A percentile compares a stretch with the other conserved stretches of the same genome.
Conservation (phyloP, 2,797 vertebrate genomes). For the Coluber constrictor region DNA sequence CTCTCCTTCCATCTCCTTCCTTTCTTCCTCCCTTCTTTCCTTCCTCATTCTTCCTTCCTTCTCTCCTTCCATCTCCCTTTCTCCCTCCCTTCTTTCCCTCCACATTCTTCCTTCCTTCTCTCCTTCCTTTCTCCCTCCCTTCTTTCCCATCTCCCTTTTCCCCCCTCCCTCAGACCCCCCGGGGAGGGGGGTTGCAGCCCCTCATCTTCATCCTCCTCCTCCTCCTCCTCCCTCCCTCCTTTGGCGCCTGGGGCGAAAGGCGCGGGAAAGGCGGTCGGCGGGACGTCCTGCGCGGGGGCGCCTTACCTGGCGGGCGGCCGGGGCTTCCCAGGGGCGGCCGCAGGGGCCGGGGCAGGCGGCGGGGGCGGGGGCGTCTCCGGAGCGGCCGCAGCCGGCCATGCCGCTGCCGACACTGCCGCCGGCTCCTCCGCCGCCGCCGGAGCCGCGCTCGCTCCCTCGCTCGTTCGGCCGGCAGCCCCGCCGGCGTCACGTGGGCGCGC, state of each 20-base stretch:
- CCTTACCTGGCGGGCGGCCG: constrained; percentile 92
- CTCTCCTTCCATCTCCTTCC: no score
- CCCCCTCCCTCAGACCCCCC: no score
- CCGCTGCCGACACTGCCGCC: constrained; percentile 2
- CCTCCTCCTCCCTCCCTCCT: no score
- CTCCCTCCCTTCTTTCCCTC: no score
- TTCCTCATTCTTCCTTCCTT: no score
- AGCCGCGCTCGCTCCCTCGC: constrained; percentile 48
- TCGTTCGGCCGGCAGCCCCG: constrained; percentile 39
- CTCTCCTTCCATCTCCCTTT: no score
- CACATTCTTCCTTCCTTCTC: no score
- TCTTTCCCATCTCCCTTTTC: no score
- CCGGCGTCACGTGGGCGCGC: constrained; percentile 69
- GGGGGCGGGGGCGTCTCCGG: constrained; percentile 79
- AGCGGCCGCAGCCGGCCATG: constrained; percentile 88
- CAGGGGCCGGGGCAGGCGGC: constrained; percentile 74
- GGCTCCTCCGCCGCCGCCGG: constrained; percentile 57
- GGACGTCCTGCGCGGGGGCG: neutral
- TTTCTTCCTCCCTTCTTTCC: no score
- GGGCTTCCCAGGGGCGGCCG: constrained; percentile 88
- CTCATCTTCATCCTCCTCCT: no score
- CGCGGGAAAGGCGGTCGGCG: neutral
- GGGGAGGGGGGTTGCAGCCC: no score
- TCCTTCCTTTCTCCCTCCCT: no score
- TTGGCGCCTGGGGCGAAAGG: neutral